Base-by-base conservation (phyloP, 2,888 invertebrate species). In the Lissocephala sabroskyi region DNA sequence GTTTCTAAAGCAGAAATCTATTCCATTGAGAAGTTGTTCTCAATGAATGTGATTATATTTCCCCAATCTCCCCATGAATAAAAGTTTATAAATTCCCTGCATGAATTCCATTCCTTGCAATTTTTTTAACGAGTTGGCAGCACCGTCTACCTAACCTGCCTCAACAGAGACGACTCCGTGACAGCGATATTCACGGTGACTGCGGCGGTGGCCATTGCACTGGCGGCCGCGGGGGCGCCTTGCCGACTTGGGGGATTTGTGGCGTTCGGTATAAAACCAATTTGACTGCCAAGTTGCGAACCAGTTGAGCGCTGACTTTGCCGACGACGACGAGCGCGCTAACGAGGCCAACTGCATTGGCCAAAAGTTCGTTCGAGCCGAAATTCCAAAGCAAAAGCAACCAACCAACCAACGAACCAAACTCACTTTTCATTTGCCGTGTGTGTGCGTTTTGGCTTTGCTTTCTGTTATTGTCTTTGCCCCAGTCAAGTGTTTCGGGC, bases 291-390 rank as follows among this genome's bases (percentile, higher is more conserved):
- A 50, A 43, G 18, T 46, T 37, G 52, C 65, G 78, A 77, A 71
- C 78, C 71, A 71, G 71, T 71, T 75, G 71, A 77, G 68, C 71
- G 75, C 48, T 49, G 75, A 67, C 75, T 63, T 75, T 66, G 78
- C 74, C 55, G 68, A 62, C 74, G 68, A 67, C 58, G 58, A 57
- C 19, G 19, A 16, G 33, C 48, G 35, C 41, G 45, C 45, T 49
- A 58, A 58, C 53, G 53, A 57, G 52, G 59, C 59, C 53, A 57
- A 45, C 41, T n/a, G 30, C 11, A 30, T 30, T 30, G 19, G n/a
- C 18, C n/a, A 23, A 40, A 40, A 59, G 56, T 51, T 45, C 46
- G 57, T 56, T 47, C 10, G 18, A 23, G 33, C n/a, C 11, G 32
- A n/a, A n/a, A n/a, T n/a, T n/a, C n/a, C n/a, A n/a, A 39, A 40